A percentile compares a stretch with the other conserved stretches of the same genome.
Evolutionary conservation across 2,888 invertebrate genomes (phyloP).

Genomic region (Ochropleura plecta): DNA sequence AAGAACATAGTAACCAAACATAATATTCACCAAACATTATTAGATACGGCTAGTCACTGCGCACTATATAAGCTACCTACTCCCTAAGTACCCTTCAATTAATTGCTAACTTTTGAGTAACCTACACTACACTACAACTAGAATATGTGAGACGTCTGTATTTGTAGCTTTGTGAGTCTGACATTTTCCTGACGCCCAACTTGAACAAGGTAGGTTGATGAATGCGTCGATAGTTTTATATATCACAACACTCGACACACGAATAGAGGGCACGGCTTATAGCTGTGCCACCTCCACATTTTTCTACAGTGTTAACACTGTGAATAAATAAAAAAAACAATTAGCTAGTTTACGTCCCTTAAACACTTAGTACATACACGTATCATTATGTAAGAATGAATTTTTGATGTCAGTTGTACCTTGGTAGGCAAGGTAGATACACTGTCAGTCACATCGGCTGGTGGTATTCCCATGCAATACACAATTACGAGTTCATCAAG

Average conservation of each 20-base stretch:
- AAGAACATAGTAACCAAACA: slow-evolving; percentile 1
- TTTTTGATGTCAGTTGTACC: slow-evolving; percentile 21
- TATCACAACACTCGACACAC: background rate
- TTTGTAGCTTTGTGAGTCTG: background rate
- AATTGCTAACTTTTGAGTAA: background rate
- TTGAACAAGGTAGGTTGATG: background rate
- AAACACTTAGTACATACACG: slow-evolving; percentile 4
- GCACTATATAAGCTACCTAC: background rate
- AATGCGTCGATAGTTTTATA: background rate
- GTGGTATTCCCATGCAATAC: slow-evolving; percentile 33
- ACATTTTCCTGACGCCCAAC: slow-evolving; percentile 4
- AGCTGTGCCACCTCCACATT: background rate
- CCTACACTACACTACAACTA: background rate
- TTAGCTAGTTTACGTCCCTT: background rate
- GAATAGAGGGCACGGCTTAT: background rate
- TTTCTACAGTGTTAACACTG: background rate
- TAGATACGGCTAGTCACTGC: background rate
- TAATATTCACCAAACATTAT: too few species aligned
- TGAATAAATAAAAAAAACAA: background rate
- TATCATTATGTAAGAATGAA: slow-evolving; percentile 16
- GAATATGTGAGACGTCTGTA: background rate
- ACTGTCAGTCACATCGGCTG: slow-evolving; percentile 26
- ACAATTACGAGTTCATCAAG: slow-evolving; percentile 34
- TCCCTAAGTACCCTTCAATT: too few species aligned
- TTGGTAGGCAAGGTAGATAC: background rate